A percentile compares a stretch with the other conserved stretches of the same genome.
Conservation (phyloP, 2,113 vertebrate genomes). For the Lucifuga dentata region DNA sequence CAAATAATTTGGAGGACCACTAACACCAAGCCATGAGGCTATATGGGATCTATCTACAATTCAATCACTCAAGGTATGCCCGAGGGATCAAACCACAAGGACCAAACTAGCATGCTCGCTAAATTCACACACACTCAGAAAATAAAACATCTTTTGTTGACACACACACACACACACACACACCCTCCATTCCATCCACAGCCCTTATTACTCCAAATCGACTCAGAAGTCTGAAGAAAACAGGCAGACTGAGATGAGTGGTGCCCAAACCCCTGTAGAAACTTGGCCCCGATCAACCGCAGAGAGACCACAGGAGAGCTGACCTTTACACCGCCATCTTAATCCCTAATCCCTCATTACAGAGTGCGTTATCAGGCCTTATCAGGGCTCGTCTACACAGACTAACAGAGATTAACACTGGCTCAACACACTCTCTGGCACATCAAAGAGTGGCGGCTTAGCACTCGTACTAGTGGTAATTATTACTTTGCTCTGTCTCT, state of each 20-base stretch:
- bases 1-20: constrained; percentile 64
- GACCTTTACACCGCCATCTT: constrained; percentile 65
- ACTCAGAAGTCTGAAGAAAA: background rate
- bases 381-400: constrained; percentile 68
- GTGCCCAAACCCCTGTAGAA: constrained; percentile 20
- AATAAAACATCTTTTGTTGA: constrained; percentile 20
- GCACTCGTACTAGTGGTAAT: constrained; percentile 67
- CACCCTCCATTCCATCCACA: background rate
- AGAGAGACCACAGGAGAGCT: constrained; percentile 57
- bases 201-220: too few relatives aligned
- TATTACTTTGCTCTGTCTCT: constrained; percentile 69
- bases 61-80: constrained; percentile 43
- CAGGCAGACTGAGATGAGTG: background rate
- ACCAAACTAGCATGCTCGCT: constrained; percentile 12
- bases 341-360: constrained; percentile 80
- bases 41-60: constrained; percentile 39
- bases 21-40: constrained; percentile 42
- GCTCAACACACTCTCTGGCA: constrained; percentile 68
- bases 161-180: constrained; percentile 5
- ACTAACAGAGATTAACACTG: constrained; percentile 76
- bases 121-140: background rate
- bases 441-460: constrained; percentile 74
- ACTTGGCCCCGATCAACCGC: constrained; percentile 56
- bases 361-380: constrained; percentile 63
- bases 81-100: background rate